A percentile compares a stretch with the other conserved stretches of the same genome.
phyloP scores from a whole-genome alignment of 2,888 invertebrate genomes.

The Diplolepis rosae region DNA sequence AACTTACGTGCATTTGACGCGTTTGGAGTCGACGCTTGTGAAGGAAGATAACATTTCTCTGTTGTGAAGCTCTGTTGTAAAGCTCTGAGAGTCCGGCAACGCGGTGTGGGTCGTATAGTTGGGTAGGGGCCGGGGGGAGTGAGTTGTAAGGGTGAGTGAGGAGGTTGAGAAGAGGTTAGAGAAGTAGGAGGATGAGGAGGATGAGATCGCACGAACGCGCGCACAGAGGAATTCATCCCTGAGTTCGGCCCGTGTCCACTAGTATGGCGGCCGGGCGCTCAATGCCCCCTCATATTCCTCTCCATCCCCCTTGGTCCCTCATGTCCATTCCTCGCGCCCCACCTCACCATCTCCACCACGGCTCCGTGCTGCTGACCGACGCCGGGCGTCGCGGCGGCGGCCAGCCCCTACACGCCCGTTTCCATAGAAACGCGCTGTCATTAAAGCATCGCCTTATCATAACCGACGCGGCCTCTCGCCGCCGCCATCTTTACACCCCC shows the following conservation, averaged over 20 bases:
- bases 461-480: slow-evolving; percentile 69
- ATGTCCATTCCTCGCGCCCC: slow-evolving; percentile 45
- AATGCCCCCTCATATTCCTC: slow-evolving; percentile 59
- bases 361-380: slow-evolving; percentile 69
- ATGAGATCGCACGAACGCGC: slow-evolving; percentile 60
- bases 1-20: slow-evolving; percentile 35
- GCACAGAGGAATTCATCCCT: slow-evolving; percentile 67
- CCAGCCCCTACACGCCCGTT: slow-evolving; percentile 70
- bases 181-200: slow-evolving; percentile 49
- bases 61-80: slow-evolving; percentile 56
- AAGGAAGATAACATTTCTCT: slow-evolving; percentile 62
- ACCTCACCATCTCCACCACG: slow-evolving; percentile 46
- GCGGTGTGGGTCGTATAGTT: slow-evolving; percentile 24
- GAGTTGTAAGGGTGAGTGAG: slow-evolving; percentile 35
- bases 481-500: slow-evolving; percentile 72
- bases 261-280: slow-evolving; percentile 71
- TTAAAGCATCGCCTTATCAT: slow-evolving; percentile 74
- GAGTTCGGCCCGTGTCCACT: slow-evolving; percentile 70
- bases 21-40: slow-evolving; percentile 17
- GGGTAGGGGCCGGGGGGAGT: slow-evolving; percentile 32
- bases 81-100: slow-evolving; percentile 43
- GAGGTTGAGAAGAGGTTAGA: slow-evolving; percentile 42
- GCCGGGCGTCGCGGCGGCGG: slow-evolving; percentile 69
- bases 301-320: slow-evolving; percentile 53
- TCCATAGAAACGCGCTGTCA: slow-evolving; percentile 72